A percentile compares a stretch with the other conserved stretches of the same genome.
Evolutionary conservation across 1,140 invertebrate genomes (phyloP).

Genomic region (Linepithema humile): DNA sequence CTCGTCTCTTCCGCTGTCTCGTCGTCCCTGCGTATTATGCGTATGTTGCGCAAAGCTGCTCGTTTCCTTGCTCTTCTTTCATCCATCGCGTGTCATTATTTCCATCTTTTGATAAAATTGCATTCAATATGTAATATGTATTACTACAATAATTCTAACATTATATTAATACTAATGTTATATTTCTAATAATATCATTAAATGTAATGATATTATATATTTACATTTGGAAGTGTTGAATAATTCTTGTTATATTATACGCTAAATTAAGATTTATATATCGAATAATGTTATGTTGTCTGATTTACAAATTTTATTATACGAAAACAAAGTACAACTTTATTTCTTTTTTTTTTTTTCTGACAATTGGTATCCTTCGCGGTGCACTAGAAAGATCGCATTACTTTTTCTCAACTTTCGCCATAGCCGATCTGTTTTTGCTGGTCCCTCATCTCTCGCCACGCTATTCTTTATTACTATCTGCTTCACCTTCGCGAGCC

Average conservation of each 20-base stretch:
- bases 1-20: conserved; percentile 67
- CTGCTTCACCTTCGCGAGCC: conserved; percentile 21
- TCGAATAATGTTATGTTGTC: background rate
- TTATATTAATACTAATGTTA: background rate
- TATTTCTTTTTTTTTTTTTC: background rate
- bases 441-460: background rate
- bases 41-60: conserved; percentile 3
- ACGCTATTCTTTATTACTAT: conserved; percentile 52
- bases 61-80: conserved; percentile 34
- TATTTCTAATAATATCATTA: conserved; percentile 6
- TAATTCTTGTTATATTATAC: background rate
- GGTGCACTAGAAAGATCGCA: background rate
- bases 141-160: background rate
- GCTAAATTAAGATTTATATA: background rate
- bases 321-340: background rate
- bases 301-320: background rate
- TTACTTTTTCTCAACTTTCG: background rate
- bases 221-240: background rate
- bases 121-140: background rate
- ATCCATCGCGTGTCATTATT: conserved; percentile 9
- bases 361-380: background rate
- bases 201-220: background rate
- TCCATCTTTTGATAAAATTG: background rate
- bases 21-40: conserved; percentile 53
- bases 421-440: conserved; percentile 15